Conservation (phyloP, 2,113 vertebrate genomes). For the Otolemur garnettii region DNA sequence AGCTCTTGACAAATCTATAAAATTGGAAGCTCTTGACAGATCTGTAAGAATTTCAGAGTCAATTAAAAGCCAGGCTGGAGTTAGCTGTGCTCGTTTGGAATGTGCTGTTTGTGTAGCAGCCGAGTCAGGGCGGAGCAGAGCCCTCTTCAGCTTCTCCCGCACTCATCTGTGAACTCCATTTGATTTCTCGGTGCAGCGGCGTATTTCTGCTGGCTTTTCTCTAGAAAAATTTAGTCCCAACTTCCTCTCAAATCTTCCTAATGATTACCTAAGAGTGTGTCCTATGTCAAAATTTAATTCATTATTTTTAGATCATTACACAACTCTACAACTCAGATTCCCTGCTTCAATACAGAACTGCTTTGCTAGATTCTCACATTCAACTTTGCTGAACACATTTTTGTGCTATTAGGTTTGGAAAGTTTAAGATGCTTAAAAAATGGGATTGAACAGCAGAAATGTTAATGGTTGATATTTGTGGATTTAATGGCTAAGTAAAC, state of each 20-base stretch:
- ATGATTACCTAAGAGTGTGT: neutral
- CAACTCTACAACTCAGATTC: neutral
- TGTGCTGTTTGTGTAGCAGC: neutral
- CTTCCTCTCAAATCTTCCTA: neutral
- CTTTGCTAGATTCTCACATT: neutral
- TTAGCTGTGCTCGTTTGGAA: neutral
- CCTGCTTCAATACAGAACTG: neutral
- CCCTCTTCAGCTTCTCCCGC: neutral
- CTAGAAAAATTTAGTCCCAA: neutral
- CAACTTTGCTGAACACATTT: neutral
- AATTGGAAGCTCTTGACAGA: neutral
- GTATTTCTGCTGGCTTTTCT: neutral
- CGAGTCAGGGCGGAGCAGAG: neutral
- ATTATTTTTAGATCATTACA: neutral
- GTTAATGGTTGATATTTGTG: neutral
- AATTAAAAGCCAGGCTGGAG: neutral
- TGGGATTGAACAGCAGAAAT: neutral
- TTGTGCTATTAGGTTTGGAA: neutral
- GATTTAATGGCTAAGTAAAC: neutral
- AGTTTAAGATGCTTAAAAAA: neutral
- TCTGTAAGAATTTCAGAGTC: conserved; percentile 10
- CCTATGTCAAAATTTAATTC: neutral
- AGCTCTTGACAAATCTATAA: conserved; percentile 1
- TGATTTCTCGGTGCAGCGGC: neutral
- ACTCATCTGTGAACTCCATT: neutral